Base-by-base conservation (phyloP, 2,113 vertebrate genomes). In the Narcine bancroftii region DNA sequence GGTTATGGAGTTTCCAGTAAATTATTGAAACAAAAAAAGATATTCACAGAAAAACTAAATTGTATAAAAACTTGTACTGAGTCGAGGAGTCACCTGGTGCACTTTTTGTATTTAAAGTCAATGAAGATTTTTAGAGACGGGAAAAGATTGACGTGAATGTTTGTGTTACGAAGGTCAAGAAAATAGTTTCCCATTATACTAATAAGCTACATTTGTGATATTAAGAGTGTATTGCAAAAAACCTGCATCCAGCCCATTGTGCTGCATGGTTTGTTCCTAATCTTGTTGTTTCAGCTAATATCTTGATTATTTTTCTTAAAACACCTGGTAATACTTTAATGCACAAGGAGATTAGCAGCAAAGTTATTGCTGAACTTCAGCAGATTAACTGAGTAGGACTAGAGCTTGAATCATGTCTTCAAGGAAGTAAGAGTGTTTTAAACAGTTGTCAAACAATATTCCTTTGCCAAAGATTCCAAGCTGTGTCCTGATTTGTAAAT, bases 141-240 rank as follows among this genome's bases (percentile, higher is more conserved):
- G 13, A 42, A 91, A 91, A 69, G 65, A 69, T 91, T 91, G 39
- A 45, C 71, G 65, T 66, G 42, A 47, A 71, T 21, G 63, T 91
- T 91, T 91, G 89, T 39, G 29, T 91, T 91, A 29, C 63, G 71
- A 91, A 69, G 63, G 36, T 91, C 60, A 42, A 29, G 69, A 89
- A 39, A n/a, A 50, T 65, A 39, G 36, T 89, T 60, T 89, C 39
- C 89, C 89, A 26, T 69, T 71, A 66, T 69, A 47, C 42, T 69
- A 69, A 91, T 69, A 91, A 91, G 89, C 89, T 91, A 66, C 29
- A 45, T 91, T 91, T 91, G n/a, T 36, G 65, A 24, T 91, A 91
- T 91, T 87, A 91, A 45, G 36, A 89, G 47, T 91, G 11, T 91
- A 69, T 91, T 91, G 36, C 65, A 91, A 39, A 69, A 69, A 91